Percentiles rank a stretch among this genome's conserved stretches.
Conservation (phyloP, 2,888 invertebrate species). For the Oithona nana region DNA sequence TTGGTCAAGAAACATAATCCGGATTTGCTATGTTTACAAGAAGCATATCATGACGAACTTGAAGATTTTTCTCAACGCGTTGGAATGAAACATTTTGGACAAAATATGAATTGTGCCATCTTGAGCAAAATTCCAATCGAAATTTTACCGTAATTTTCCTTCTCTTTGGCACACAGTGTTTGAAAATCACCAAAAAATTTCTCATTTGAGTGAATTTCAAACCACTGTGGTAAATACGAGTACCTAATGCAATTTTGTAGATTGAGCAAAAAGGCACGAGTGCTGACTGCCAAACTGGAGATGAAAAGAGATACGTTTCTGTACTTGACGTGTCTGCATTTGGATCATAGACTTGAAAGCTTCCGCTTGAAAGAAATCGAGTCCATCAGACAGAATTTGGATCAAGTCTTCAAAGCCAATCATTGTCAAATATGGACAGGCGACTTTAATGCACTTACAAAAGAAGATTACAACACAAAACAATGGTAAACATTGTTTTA, state of each 20-base stretch:
- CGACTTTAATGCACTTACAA: constrained; percentile 13
- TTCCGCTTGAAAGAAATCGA: neutral
- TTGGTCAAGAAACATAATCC: neutral
- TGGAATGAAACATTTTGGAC: neutral
- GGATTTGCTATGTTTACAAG: neutral
- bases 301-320: neutral
- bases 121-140: neutral
- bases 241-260: neutral
- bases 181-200: too few relatives aligned
- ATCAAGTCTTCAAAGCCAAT: neutral
- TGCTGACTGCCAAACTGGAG: neutral
- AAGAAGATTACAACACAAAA: constrained; percentile 4
- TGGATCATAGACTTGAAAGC: neutral
- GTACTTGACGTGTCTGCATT: neutral
- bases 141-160: neutral
- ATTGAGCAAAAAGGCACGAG: neutral
- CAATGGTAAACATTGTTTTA: too few relatives aligned
- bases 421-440: neutral
- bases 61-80: neutral
- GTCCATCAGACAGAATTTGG: neutral
- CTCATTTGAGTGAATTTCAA: too few relatives aligned
- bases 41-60: neutral
- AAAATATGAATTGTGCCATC: neutral
- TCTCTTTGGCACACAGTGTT: too few relatives aligned
- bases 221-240: too few relatives aligned